These are phyloP conservation scores for Plestiodon gilberti DNA, from an alignment of 2,113 vertebrate species.

Conservation along the genomic window DNA sequence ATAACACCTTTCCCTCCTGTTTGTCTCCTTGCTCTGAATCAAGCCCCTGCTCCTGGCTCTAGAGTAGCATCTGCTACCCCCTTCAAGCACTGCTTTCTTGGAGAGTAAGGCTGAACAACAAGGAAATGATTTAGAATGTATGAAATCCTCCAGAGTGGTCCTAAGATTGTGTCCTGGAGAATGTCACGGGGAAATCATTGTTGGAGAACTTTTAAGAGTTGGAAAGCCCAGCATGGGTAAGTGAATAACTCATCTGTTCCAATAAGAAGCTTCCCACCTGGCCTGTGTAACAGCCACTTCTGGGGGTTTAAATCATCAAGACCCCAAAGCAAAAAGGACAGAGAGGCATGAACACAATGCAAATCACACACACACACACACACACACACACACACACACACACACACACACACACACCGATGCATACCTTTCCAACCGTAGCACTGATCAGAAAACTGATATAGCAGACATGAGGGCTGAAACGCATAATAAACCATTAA, in stretches of 20 bases:
- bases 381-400: no score
- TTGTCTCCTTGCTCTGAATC: neutral
- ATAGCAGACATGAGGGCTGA: no score
- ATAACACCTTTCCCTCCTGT: neutral
- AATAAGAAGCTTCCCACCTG: accelerated
- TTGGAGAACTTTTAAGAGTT: neutral
- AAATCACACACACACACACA: no score
- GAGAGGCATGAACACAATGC: accelerated
- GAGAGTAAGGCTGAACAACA: neutral
- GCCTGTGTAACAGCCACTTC: accelerated
- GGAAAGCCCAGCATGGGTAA: neutral
- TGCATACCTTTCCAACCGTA: no score
- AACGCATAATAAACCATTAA: no score
- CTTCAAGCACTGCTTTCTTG: neutral
- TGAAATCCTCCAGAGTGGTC: neutral
- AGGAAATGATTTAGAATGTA: neutral
- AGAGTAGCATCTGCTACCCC: neutral
- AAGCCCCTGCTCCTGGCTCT: neutral
- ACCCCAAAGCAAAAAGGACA: neutral
- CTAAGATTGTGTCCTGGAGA: neutral
- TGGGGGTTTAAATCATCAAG: neutral
- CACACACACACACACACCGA: no score
- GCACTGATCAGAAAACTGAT: no score
- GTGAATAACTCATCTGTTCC: neutral
- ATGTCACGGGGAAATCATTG: neutral